Percentiles rank a stretch among this genome's conserved stretches.
Evolutionary conservation across 2,797 vertebrate genomes (phyloP).

Genomic region (Molossus alvarezi): DNA sequence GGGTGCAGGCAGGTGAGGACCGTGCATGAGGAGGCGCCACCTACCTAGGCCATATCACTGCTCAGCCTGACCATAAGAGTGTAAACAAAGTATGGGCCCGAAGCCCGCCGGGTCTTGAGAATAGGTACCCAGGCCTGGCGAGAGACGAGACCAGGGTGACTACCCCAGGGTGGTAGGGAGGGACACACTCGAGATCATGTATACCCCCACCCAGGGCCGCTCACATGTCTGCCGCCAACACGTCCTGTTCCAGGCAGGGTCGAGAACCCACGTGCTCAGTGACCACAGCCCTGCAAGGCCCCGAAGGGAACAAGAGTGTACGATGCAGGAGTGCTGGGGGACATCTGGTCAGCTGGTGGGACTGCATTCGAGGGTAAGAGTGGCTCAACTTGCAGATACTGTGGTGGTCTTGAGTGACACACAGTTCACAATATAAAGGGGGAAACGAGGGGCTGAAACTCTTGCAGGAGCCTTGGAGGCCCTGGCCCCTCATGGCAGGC

Average conservation of each 20-base stretch:
- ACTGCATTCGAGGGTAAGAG: not conserved
- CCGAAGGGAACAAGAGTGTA: not conserved
- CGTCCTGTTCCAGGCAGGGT: not conserved
- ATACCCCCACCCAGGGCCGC: constrained; percentile 6
- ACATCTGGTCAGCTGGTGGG: not conserved
- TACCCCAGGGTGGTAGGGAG: constrained; percentile 87
- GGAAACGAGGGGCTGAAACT: not conserved
- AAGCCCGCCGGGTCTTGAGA: constrained; percentile 96
- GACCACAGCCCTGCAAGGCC: not conserved
- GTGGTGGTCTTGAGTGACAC: not conserved
- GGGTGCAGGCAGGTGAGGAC: constrained; percentile 78
- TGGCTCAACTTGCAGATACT: not conserved
- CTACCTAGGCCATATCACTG: constrained; percentile 96
- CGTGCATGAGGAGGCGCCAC: constrained; percentile 93
- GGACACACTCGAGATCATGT: constrained; percentile 1
- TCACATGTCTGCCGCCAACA: not conserved
- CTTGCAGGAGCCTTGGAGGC: not conserved
- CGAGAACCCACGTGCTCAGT: not conserved
- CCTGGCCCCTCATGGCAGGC: not conserved
- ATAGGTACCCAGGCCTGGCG: constrained; percentile 95
- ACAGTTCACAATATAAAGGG: too few species aligned
- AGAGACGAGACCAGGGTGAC: constrained; percentile 96
- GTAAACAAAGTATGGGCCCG: constrained; percentile 95
- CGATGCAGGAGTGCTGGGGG: not conserved
- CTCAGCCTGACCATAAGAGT: constrained; percentile 96